phyloP scores from a whole-genome alignment of 2,797 vertebrate species.

The Danio kyathit region DNA sequence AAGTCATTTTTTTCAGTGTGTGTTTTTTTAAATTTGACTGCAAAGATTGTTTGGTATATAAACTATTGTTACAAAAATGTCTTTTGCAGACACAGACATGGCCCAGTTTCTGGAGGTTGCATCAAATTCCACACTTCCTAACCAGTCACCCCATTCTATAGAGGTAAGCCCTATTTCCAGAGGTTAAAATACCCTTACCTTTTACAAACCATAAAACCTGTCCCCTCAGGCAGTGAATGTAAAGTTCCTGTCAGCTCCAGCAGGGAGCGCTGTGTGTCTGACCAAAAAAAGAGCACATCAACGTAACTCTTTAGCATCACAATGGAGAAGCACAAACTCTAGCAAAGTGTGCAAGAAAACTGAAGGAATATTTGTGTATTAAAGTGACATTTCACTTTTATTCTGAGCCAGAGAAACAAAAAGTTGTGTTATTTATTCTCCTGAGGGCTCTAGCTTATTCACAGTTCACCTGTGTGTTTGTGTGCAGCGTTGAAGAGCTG shows the following conservation, averaged over 20 bases:
- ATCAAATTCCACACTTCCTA: neutral
- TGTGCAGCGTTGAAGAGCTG: neutral
- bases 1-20: too few species aligned
- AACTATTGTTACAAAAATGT: too few species aligned
- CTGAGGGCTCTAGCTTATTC: neutral
- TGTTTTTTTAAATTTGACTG: too few species aligned
- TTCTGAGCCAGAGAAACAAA: neutral
- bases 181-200: neutral
- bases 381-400: neutral
- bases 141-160: neutral
- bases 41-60: too few species aligned
- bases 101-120: neutral
- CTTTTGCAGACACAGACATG: neutral
- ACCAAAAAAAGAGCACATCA: neutral
- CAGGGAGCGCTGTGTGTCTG: slow-evolving; percentile 61
- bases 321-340: neutral
- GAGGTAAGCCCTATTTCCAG: neutral
- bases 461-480: neutral
- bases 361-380: neutral
- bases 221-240: neutral
- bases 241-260: slow-evolving; percentile 55
- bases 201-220: neutral
- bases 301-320: neutral
- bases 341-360: neutral
- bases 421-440: neutral